Evolutionary conservation across 2,113 vertebrate species (phyloP), one percentile per base, ranked within the genome.

Genomic region (Carassius gibelio): DNA sequence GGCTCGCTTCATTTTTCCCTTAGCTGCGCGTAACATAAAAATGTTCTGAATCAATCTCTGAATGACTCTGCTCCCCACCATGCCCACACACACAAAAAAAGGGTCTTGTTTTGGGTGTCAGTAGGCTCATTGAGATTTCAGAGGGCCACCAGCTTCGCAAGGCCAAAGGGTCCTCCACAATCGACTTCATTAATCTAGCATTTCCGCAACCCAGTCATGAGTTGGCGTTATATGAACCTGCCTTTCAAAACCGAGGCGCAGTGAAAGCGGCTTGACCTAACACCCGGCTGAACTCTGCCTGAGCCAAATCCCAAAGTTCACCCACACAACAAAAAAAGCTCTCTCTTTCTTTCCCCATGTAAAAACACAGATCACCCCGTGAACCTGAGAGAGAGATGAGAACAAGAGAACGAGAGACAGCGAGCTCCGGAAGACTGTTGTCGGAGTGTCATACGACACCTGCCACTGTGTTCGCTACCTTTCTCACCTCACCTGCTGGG

Each of bases 211-310:
- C 84, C 86, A 87, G 84, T 84, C 86, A 84, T 87, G 90, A 91
- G 89, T 88, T 90, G 87, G 88, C 72, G 90, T 91, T 89, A 90
- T 90, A 83, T 90, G 89, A 92, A 89, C 89, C 90, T 92, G 88
- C 88, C 88, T 90, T 88, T 88, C 77, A 85, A 38, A 84, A 81
- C 64, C 69, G 23, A 86, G 77, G 64, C 81, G 5, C 77, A 76
- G 79, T 88, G 80, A 87, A 88, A 85, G 90, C 77, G 72, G 42
- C 64, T 82, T 90, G 88, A 90, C 87, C 86, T 87, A 87, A 89
- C 87, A 90, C 88, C 88, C 82, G 71, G 69, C 62, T 83, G 72
- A 85, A 86, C 83, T 71, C 71, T 76, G 81, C 87, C 68, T 71
- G 64, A 89, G 85, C 85, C 84, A 85, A 76, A 88, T 72, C 88